Conservation (phyloP, 2,797 vertebrate species). For the Hoplostethus atlanticus region DNA sequence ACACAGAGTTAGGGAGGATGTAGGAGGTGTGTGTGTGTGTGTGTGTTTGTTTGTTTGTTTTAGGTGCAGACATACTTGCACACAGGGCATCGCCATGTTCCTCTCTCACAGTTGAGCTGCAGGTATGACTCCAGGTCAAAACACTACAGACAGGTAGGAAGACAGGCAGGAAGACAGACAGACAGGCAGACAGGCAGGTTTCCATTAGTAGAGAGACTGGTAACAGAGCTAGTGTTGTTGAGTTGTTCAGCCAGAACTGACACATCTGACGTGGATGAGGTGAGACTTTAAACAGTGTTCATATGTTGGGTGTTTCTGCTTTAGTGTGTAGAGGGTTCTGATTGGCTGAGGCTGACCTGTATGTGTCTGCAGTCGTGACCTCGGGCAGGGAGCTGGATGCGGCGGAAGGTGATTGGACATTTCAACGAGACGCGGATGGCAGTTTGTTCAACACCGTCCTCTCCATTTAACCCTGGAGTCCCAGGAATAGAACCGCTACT, state of each 20-base stretch:
- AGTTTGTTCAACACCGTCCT: constrained; percentile 94
- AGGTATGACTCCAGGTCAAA: constrained; percentile 95
- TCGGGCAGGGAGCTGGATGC: constrained; percentile 93
- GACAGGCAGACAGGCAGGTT: not conserved
- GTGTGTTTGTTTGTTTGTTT: constrained; percentile 7
- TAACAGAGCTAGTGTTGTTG: too few species aligned
- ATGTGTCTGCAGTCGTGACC: constrained; percentile 94
- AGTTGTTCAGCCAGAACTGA: too few species aligned
- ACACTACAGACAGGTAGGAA: constrained; percentile 80
- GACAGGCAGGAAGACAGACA: not conserved
- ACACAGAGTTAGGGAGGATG: not conserved
- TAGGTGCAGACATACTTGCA: constrained; percentile 89
- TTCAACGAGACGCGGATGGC: constrained; percentile 95
- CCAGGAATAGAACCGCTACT: constrained; percentile 92
- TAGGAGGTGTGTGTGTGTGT: not conserved
- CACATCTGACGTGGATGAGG: too few species aligned
- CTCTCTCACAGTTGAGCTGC: constrained; percentile 95
- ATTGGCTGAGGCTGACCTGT: constrained; percentile 83
- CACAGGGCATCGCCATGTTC: constrained; percentile 95
- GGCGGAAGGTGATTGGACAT: constrained; percentile 94
- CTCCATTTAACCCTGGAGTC: constrained; percentile 90
- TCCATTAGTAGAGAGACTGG: too few species aligned
- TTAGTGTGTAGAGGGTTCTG: not conserved
- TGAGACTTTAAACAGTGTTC: too few species aligned
- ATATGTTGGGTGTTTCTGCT: too few species aligned